Base-by-base conservation (phyloP, 1,140 invertebrate species). In the Aricia agestis region DNA sequence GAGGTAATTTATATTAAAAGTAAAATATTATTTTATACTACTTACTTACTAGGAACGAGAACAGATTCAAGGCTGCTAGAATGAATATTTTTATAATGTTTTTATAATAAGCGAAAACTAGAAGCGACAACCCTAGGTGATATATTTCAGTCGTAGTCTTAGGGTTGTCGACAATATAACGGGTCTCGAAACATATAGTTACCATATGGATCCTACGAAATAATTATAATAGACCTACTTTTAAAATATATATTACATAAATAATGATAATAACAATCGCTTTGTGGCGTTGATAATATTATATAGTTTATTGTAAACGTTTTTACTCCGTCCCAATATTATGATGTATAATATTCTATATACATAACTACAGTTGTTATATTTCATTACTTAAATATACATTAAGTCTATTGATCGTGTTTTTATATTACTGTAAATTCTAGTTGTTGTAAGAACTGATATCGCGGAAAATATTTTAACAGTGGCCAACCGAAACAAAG, bases 101-200 rank as follows among this genome's bases (percentile, higher is more conserved):
- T 63, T 71, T 74, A 74, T 41, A 68, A 73, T 67, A 68, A 61
- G 71, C 71, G n/a, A 73, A 71, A 73, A 77, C 68, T 42, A 72
- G 74, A 74, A 78, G 69, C 77, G 76, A 68, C 76, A 79, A 78
- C 80, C 78, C 78, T 59, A 57, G 57, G 7, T 52, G 11, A 32
- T 68, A 58, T 58, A n/a, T 58, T 58, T 68, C 7, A 19, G 17
- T 63, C 59, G 18, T 19, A 63, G 18, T 18, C 11, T 36, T 41
- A 18, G 58, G 79, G 80, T 80, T 82, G 75, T 76, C 75, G 75
- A 79, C 75, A 76, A 73, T 77, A 68, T 83, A 86, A 90, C 86
- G 86, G 87, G 87, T 89, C 79, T 78, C 73, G 84, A 83, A 90
- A 90, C 85, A 76, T 80, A 85, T 83, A 87, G 88, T 90, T 89